A percentile compares a stretch with the other conserved stretches of the same genome.
Conservation (phyloP, 2,888 invertebrate genomes). For the Drosophila emarginata region DNA sequence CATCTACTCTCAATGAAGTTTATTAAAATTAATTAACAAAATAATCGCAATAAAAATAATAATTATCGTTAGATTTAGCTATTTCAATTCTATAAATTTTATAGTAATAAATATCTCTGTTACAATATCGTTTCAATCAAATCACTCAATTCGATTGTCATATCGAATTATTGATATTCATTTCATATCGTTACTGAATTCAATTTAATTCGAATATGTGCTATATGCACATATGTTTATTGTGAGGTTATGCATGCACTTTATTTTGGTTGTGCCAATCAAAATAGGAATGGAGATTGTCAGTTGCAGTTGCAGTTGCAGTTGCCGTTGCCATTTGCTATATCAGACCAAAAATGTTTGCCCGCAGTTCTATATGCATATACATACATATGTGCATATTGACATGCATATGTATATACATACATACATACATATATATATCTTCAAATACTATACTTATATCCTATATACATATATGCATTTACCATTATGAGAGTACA, state of each 20-base stretch:
- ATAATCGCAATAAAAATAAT: too few relatives aligned
- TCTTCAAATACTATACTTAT: background rate
- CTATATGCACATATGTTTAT: too few relatives aligned
- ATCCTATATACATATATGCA: background rate
- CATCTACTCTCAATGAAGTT: too few relatives aligned
- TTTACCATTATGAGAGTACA: background rate
- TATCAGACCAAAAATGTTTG: background rate
- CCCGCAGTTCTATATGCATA: background rate
- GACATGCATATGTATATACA: background rate
- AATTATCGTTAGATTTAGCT: too few relatives aligned
- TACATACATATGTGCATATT: too few relatives aligned
- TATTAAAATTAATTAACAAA: too few relatives aligned
- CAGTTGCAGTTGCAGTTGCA: constrained; percentile 1
- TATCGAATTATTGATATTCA: background rate
- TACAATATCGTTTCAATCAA: background rate
- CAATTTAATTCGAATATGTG: background rate
- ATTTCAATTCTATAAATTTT: too few relatives aligned
- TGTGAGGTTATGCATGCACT: background rate
- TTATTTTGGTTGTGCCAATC: background rate
- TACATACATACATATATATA: background rate
- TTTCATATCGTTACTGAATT: background rate
- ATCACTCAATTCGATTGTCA: background rate
- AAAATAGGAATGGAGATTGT: background rate
- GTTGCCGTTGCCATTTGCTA: background rate
- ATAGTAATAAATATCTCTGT: too few relatives aligned